Conservation (phyloP, 2,797 vertebrate species). For the Sylvilagus floridanus region DNA sequence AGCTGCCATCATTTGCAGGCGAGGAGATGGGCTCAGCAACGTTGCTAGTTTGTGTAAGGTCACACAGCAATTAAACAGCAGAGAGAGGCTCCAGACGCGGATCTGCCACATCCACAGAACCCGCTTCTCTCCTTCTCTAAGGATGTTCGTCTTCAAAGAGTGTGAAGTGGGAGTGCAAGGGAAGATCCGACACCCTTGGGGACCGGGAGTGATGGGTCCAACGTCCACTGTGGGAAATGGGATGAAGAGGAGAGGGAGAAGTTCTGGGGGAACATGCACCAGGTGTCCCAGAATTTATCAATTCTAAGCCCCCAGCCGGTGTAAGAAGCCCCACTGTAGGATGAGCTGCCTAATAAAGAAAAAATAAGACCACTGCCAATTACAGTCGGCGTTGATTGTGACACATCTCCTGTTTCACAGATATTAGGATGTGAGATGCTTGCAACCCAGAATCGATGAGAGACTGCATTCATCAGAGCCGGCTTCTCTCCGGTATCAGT, state of each 20-base stretch:
- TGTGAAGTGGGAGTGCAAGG: background rate
- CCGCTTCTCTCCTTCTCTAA: background rate
- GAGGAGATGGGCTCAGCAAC: background rate
- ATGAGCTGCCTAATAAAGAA: background rate
- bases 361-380: background rate
- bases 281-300: background rate
- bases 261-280: background rate
- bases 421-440: background rate
- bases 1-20: background rate
- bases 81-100: background rate
- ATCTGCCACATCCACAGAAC: background rate
- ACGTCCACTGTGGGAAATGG: background rate
- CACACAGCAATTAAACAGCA: background rate
- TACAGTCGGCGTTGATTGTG: background rate
- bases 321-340: background rate
- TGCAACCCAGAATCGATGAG: background rate
- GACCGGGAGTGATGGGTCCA: background rate
- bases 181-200: accelerated
- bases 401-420: background rate
- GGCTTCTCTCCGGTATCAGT: background rate
- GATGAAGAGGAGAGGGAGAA: background rate
- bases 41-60: background rate
- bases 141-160: background rate
- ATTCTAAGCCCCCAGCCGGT: background rate
- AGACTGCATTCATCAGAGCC: background rate